These are phyloP conservation scores for Lepidostoma basale DNA, from an alignment of 1,140 invertebrate genomes.

Conservation along the genomic window DNA sequence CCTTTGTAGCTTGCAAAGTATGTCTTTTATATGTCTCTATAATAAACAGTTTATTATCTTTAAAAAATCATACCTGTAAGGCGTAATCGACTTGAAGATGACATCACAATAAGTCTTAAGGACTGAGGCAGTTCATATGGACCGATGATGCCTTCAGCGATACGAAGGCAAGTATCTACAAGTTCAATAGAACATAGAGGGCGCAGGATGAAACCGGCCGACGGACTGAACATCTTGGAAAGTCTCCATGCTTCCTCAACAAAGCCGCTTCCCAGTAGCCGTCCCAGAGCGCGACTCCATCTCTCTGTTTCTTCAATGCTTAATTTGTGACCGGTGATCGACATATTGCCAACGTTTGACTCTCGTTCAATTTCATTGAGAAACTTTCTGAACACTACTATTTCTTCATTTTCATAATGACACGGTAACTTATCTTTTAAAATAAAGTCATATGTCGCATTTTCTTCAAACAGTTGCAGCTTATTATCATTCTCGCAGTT, in stretches of 20 bases:
- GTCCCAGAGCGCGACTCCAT: constrained; percentile 44
- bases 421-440: constrained; percentile 16
- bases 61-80: constrained; percentile 11
- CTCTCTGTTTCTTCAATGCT: constrained; percentile 37
- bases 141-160: constrained; percentile 52
- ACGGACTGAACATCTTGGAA: constrained; percentile 50
- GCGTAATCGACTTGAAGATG: constrained; percentile 5
- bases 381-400: constrained; percentile 49
- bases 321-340: constrained; percentile 32
- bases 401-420: neutral
- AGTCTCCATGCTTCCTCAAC: constrained; percentile 50
- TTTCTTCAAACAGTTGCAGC: constrained; percentile 51
- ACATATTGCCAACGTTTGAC: constrained; percentile 50
- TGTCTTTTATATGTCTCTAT: no score
- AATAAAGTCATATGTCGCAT: constrained; percentile 48
- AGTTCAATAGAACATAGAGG: constrained; percentile 49
- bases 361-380: constrained; percentile 56
- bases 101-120: constrained; percentile 10
- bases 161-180: constrained; percentile 50
- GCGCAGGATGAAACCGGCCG: constrained; percentile 29
- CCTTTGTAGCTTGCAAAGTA: no score
- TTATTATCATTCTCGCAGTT: constrained; percentile 48
- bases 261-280: constrained; percentile 46
- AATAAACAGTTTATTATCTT: no score
- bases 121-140: constrained; percentile 50